Percentiles rank a stretch among this genome's conserved stretches.
These are phyloP conservation scores for Hippocampus barbouri DNA, from an alignment of 2,113 vertebrate species.

Conservation along the genomic window DNA sequence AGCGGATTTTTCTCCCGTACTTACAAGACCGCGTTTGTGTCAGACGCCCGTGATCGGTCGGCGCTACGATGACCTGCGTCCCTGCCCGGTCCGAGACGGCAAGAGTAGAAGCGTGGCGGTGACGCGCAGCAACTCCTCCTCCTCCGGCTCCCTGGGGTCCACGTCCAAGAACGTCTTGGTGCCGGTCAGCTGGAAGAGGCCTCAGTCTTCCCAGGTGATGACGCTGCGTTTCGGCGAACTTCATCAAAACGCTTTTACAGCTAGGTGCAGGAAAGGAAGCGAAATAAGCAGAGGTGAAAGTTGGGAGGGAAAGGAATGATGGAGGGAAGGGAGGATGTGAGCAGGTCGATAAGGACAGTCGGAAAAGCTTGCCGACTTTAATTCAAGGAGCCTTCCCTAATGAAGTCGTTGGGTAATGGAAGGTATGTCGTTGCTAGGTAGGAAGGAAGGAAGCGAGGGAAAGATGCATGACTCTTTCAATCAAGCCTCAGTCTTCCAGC, in stretches of 20 bases:
- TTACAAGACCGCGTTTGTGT: constrained; percentile 6
- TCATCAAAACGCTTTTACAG: too few species aligned
- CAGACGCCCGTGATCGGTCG: constrained; percentile 94
- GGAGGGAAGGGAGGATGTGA: too few species aligned
- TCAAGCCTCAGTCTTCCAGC: too few species aligned
- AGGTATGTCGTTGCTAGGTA: too few species aligned
- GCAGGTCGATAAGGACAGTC: too few species aligned
- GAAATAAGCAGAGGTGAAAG: too few species aligned
- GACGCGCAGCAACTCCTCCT: constrained; percentile 86
- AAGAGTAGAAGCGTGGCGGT: constrained; percentile 83
- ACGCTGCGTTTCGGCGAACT: background rate
- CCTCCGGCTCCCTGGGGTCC: constrained; percentile 94
- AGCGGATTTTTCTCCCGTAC: background rate
- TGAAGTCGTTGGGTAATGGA: too few species aligned
- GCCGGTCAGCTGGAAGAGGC: constrained; percentile 97
- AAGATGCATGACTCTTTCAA: too few species aligned
- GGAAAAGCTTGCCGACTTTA: too few species aligned
- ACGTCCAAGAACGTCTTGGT: constrained; percentile 93
- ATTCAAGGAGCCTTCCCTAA: too few species aligned
- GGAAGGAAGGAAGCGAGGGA: too few species aligned
- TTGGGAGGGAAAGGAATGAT: too few species aligned
- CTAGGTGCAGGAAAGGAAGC: background rate
- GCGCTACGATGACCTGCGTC: constrained; percentile 86
- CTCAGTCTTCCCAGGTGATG: constrained; percentile 92
- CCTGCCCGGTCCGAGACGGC: constrained; percentile 79